Evolutionary conservation across 1,140 invertebrate species (phyloP).

Genomic region (Trichonephila clavata): DNA sequence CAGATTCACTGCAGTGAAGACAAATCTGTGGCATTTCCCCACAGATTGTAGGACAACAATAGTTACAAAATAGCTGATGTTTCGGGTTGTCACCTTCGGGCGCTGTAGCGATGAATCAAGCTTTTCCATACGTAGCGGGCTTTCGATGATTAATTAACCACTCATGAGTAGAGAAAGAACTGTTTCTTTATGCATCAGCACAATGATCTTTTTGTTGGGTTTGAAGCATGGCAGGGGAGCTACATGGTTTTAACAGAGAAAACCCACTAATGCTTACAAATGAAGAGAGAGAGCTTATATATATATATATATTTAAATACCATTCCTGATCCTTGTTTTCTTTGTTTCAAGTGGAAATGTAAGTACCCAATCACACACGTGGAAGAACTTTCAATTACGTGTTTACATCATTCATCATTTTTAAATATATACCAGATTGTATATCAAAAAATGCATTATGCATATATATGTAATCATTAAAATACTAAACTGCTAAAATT

Average conservation of each 20-base stretch:
- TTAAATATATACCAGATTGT: no score
- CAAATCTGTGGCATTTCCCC: conserved; percentile 2
- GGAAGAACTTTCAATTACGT: neutral
- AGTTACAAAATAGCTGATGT: conserved; percentile 30
- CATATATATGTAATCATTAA: no score
- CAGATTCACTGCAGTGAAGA: conserved; percentile 1
- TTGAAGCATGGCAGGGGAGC: conserved; percentile 9
- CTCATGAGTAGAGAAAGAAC: neutral
- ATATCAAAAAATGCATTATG: no score
- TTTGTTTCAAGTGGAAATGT: neutral
- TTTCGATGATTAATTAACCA: conserved; percentile 22
- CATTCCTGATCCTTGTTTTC: neutral
- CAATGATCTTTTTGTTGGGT: neutral
- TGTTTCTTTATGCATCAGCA: neutral
- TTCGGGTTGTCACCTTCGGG: conserved; percentile 28
- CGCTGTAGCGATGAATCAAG: conserved; percentile 27
- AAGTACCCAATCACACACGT: neutral
- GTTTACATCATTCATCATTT: neutral
- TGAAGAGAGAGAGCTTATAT: neutral
- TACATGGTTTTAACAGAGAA: conserved; percentile 2
- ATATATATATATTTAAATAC: no score
- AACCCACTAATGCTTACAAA: neutral
- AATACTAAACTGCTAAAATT: no score
- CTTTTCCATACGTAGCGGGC: conserved; percentile 25
- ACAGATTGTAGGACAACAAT: conserved; percentile 18